Evolutionary conservation across 2,113 vertebrate species (phyloP).

Genomic region (Pelobates fuscus): DNA sequence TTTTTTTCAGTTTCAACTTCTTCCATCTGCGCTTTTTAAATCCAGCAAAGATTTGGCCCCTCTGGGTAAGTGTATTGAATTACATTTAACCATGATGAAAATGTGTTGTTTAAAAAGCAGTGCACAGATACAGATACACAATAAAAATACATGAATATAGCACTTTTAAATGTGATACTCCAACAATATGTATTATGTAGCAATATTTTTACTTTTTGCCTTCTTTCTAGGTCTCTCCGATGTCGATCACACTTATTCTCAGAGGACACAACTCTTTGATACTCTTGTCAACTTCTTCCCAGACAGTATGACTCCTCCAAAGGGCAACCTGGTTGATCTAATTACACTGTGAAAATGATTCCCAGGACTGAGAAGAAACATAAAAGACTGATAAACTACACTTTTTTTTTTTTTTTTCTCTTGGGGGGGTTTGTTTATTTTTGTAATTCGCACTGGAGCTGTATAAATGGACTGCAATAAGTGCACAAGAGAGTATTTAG

Average conservation of each 20-base stretch:
- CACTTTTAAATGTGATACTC: no score
- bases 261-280: slow-evolving; percentile 97
- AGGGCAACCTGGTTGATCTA: slow-evolving; percentile 97
- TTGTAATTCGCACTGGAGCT: slow-evolving; percentile 58
- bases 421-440: slow-evolving; percentile 54
- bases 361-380: slow-evolving; percentile 54
- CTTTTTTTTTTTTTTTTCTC: slow-evolving; percentile 56
- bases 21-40: slow-evolving; percentile 95
- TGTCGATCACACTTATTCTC: slow-evolving; percentile 94
- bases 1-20: slow-evolving; percentile 87
- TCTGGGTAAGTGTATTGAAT: slow-evolving; percentile 77
- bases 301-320: slow-evolving; percentile 98
- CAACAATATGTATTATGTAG: neutral
- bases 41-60: slow-evolving; percentile 94
- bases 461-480: slow-evolving; percentile 58
- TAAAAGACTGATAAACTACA: slow-evolving; percentile 64
- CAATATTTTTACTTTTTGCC: slow-evolving; percentile 21
- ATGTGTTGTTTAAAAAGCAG: no score
- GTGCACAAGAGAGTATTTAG: slow-evolving; percentile 57
- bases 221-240: slow-evolving; percentile 86
- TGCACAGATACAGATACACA: no score
- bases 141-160: no score
- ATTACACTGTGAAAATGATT: slow-evolving; percentile 83
- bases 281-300: slow-evolving; percentile 98
- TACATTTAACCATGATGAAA: neutral